Evolutionary conservation across 2,113 vertebrate species (phyloP), one percentile per base, ranked within the genome.

Genomic region (Rana temporaria): DNA sequence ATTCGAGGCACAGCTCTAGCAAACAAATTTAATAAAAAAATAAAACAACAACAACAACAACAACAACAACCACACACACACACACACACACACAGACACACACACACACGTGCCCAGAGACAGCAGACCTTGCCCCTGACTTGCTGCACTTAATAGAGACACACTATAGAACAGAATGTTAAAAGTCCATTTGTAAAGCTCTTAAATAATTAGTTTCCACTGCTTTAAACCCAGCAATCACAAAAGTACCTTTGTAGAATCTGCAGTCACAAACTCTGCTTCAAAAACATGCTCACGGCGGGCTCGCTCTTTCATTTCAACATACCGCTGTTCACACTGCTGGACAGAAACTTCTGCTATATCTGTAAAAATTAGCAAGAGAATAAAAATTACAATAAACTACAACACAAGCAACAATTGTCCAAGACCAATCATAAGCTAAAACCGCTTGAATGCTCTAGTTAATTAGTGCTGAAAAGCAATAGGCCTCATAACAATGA

Each of bases 331-430:
- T 82, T 93, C 93, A 91, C 98, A 99, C 79, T 99, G 98, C 0
- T 98, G 95, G 86, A 99, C 93, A 0, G 98, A 99, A 85, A 99
- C 91, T 0, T 85, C 95, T 0, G 98, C 98, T 2, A 99, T 98
- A 90, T 99, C 98, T 98, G 74, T 0, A 83, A 79, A 60, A 6
- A 77, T 3, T 3, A 17, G 1, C 20, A 20, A 74, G 14, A 74
- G n/a, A 26, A 42, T 3, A 20, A 42, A 11, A 9, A 34, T 3
- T 42, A 70, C 20, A 18, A 55, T 55, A 6, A 72, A 32, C 8
- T 19, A 7, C 15, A 12, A 14, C 17, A 57, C 24, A 32, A 18
- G 24, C 16, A 53, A 73, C 24, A 32, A 9, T 16, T 5, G 17
- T 17, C 14, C n/a, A 15, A n/a, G 17, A 53, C 7, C 7, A 55